Evolutionary conservation across 1,140 invertebrate species (phyloP).

Genomic region (Cheumatopsyche charites): DNA sequence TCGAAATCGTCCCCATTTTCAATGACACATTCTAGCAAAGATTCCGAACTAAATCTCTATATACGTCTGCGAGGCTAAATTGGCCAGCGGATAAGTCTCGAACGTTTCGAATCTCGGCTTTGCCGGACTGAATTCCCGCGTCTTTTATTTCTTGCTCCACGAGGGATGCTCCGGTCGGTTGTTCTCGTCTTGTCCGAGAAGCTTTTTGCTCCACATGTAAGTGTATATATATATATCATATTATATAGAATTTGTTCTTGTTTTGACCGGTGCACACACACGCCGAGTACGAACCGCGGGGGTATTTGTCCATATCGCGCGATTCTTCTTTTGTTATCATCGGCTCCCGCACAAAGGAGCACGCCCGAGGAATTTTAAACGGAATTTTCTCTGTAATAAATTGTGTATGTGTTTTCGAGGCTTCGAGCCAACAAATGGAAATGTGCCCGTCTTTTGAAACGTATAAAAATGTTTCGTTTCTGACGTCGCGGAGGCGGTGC

Average conservation of each 20-base stretch:
- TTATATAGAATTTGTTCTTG: neutral
- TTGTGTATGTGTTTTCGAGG: neutral
- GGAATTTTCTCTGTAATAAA: conserved; percentile 3
- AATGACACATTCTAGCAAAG: neutral
- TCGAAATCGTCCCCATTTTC: neutral
- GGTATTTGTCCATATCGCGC: conserved; percentile 10
- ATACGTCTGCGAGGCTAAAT: neutral
- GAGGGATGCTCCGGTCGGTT: neutral
- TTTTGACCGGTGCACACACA: conserved; percentile 12
- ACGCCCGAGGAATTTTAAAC: conserved; percentile 6
- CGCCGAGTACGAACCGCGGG: neutral
- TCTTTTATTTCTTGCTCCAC: neutral
- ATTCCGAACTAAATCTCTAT: no score
- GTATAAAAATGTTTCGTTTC: no score
- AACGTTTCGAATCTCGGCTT: conserved; percentile 10
- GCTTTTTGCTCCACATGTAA: neutral
- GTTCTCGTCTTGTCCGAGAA: neutral
- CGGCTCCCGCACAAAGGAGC: neutral
- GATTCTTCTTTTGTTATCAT: conserved; percentile 8
- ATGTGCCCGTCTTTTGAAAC: no score
- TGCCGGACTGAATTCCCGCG: neutral
- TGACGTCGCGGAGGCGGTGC: no score
- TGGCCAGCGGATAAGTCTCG: neutral
- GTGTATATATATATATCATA: no score
- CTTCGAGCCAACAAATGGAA: neutral